Conservation (phyloP, 2,888 invertebrate species). For the Amphipyra tragopoginis region DNA sequence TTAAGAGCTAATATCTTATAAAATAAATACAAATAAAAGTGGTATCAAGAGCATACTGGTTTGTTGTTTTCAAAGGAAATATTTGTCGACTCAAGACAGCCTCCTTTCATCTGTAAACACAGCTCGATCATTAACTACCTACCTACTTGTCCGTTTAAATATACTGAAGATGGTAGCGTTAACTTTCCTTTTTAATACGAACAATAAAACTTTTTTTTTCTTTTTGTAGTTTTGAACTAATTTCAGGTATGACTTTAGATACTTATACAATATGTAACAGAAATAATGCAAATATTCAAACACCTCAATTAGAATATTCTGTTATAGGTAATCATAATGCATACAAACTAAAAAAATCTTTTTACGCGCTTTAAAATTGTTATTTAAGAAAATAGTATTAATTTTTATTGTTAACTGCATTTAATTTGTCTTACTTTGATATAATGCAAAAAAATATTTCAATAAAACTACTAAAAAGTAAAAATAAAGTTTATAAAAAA, state of each 20-base stretch:
- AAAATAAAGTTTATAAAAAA: too few species aligned
- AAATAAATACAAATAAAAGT: constrained; percentile 61
- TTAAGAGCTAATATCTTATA: constrained; percentile 24
- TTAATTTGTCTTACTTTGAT: too few species aligned
- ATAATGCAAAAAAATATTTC: too few species aligned
- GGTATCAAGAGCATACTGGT: constrained; percentile 23
- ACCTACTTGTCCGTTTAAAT: constrained; percentile 67
- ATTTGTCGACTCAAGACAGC: constrained; percentile 67
- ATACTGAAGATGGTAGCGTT: constrained; percentile 57
- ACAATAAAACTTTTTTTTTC: neutral
- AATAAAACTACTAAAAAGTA: too few species aligned
- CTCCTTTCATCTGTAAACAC: constrained; percentile 64
- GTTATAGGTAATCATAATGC: too few species aligned
- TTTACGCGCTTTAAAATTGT: too few species aligned
- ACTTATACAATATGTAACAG: too few species aligned
- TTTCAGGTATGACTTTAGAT: constrained; percentile 14
- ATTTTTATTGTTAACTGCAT: too few species aligned
- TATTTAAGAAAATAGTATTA: too few species aligned
- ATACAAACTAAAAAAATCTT: too few species aligned
- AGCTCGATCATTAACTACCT: constrained; percentile 68
- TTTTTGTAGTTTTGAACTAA: constrained; percentile 17
- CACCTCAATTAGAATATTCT: too few species aligned
- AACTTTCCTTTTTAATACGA: constrained; percentile 33
- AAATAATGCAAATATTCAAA: too few species aligned
- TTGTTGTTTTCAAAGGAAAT: constrained; percentile 70